Conservation (phyloP, 2,113 vertebrate genomes). For the human region GRCh38 chr16:83172501-83173000, state of each 20-base stretch:
- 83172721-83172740: not conserved
- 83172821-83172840: not conserved
- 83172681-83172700: not conserved
- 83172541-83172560: not conserved
- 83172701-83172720: not conserved
- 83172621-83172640: not conserved
- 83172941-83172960: not conserved
- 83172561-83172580: too few species aligned
- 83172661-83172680: not conserved
- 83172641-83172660: not conserved
- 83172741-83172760: not conserved
- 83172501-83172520: too few species aligned
- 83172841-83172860: not conserved
- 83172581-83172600: not conserved
- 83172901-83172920: not conserved
- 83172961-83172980: not conserved
- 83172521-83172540: not conserved
- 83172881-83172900: not conserved
- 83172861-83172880: too few species aligned
- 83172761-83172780: not conserved
- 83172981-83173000: too few species aligned
- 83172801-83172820: not conserved
- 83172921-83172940: not conserved
- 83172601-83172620: not conserved
- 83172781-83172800: not conserved